These are phyloP conservation scores for Siderastrea siderea DNA, from an alignment of 92 coral and sea anemone species.

Conservation along the genomic window DNA sequence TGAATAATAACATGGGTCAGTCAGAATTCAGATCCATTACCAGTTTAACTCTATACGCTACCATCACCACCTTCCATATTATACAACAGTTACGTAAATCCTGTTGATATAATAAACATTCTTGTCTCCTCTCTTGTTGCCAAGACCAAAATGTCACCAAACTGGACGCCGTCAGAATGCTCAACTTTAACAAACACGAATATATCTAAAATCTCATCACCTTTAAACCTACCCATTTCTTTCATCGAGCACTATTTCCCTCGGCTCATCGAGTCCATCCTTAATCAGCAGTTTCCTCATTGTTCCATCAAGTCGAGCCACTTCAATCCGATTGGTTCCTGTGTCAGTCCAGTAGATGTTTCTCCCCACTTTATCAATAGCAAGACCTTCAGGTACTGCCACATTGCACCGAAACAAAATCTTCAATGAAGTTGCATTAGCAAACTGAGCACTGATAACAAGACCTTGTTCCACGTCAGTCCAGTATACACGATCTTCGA, in stretches of 20 bases:
- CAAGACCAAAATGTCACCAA: no score
- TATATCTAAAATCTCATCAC: no score
- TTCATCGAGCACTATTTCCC: slow-evolving; percentile 46
- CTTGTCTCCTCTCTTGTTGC: no score
- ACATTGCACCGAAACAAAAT: slow-evolving; percentile 26
- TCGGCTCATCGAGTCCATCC: slow-evolving; percentile 46
- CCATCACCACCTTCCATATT: no score
- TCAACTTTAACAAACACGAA: no score
- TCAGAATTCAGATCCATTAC: not conserved
- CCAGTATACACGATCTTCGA: slow-evolving; percentile 68
- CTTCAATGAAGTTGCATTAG: slow-evolving; percentile 43
- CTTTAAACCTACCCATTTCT: slow-evolving; percentile 53
- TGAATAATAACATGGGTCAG: not conserved
- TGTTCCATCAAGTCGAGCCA: slow-evolving; percentile 60
- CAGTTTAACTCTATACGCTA: no score
- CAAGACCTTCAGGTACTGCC: slow-evolving; percentile 49
- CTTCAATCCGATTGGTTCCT: slow-evolving; percentile 51
- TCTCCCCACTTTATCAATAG: slow-evolving; percentile 63
- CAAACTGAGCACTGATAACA: slow-evolving; percentile 47
- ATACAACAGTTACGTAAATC: no score
- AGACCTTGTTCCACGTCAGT: slow-evolving; percentile 29
- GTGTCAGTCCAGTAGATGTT: slow-evolving; percentile 70
- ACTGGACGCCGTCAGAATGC: no score
- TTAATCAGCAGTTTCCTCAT: slow-evolving; percentile 48
- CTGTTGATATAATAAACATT: no score